phyloP scores from a whole-genome alignment of 2,888 invertebrate species.

The Epirrita christyi region DNA sequence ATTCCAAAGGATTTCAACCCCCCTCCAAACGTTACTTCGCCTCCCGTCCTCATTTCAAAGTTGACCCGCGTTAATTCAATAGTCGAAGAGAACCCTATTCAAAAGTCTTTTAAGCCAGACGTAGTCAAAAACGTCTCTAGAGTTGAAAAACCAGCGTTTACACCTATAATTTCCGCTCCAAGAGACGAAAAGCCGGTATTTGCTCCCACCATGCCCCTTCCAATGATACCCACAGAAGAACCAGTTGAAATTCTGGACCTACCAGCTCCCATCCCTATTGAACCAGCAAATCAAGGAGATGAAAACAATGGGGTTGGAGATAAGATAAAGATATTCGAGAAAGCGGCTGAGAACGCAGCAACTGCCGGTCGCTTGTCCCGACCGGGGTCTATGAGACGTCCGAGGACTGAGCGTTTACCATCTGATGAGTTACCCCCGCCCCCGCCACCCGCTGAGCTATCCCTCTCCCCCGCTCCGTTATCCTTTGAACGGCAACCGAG shows the following conservation, averaged over 20 bases:
- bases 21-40: constrained; percentile 33
- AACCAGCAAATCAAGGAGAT: constrained; percentile 41
- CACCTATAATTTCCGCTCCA: constrained; percentile 27
- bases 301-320: constrained; percentile 79
- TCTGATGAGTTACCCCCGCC: constrained; percentile 37
- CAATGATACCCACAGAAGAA: constrained; percentile 5
- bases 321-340: constrained; percentile 78
- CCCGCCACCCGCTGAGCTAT: constrained; percentile 31
- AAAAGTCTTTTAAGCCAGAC: constrained; percentile 27
- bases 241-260: constrained; percentile 14
- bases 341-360: constrained; percentile 72
- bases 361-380: constrained; percentile 61
- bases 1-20: constrained; percentile 18
- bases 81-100: constrained; percentile 38
- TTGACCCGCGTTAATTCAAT: constrained; percentile 39
- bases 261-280: constrained; percentile 22
- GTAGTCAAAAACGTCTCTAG: constrained; percentile 11
- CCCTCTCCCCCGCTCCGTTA: constrained; percentile 44
- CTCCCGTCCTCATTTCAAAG: constrained; percentile 42
- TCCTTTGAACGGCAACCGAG: constrained; percentile 67
- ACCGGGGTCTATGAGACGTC: constrained; percentile 67
- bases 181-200: constrained; percentile 34
- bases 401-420: constrained; percentile 51
- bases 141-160: constrained; percentile 25
- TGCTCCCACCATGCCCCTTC: constrained; percentile 24